phyloP scores from a whole-genome alignment of 2,113 vertebrate genomes.

The Clarias magur region DNA sequence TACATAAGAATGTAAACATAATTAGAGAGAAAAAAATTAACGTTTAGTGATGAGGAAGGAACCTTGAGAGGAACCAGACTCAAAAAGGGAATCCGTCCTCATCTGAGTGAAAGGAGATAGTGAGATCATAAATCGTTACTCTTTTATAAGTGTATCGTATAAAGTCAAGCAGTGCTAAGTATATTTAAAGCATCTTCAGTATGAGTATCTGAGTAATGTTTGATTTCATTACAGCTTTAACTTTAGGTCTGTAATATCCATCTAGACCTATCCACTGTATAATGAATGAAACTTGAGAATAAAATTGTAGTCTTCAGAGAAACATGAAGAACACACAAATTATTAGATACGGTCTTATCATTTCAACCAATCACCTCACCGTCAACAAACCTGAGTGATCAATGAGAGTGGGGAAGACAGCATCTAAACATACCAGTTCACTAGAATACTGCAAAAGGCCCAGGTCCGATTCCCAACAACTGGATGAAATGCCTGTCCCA shows the following conservation, averaged over 20 bases:
- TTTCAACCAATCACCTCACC: background rate
- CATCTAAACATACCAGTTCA: background rate
- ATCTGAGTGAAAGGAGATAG: background rate
- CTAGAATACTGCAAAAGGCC: too few species aligned
- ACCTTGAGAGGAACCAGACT: background rate
- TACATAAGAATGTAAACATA: background rate
- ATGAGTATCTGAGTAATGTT: background rate
- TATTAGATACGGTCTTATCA: background rate
- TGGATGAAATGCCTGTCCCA: too few species aligned
- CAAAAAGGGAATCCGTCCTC: background rate
- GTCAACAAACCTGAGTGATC: background rate
- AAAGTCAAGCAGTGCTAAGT: background rate
- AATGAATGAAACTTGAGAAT: background rate
- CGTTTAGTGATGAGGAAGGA: background rate
- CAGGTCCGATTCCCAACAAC: too few species aligned
- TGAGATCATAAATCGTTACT: background rate
- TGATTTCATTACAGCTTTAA: conserved; percentile 1
- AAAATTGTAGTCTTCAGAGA: background rate
- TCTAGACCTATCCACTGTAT: background rate
- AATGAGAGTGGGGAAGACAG: background rate
- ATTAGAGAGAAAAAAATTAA: background rate
- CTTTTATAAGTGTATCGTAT: background rate
- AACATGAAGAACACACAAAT: too few species aligned
- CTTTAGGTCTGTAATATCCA: background rate
- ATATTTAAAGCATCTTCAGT: background rate